phyloP scores from a whole-genome alignment of 2,888 invertebrate species.

The Melanotus villosus region DNA sequence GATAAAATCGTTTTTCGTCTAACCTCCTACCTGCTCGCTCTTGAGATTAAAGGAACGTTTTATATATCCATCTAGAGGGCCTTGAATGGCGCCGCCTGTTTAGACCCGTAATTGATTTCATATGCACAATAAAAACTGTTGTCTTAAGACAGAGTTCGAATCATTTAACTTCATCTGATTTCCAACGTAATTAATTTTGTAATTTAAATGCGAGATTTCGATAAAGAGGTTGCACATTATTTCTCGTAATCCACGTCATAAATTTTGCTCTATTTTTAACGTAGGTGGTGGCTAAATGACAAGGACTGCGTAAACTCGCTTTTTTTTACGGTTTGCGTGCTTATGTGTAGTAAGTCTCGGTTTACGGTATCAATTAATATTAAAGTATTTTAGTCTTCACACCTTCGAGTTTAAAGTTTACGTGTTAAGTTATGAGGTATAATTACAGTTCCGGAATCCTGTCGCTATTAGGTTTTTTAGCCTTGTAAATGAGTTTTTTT shows the following conservation, averaged over 20 bases:
- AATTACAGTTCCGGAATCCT: slow-evolving; percentile 45
- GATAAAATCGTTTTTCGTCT: slow-evolving; percentile 39
- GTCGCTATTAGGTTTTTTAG: slow-evolving; percentile 32
- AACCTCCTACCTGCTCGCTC: slow-evolving; percentile 53
- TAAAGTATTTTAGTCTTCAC: slow-evolving; percentile 35
- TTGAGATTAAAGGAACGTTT: slow-evolving; percentile 50
- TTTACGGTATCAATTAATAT: slow-evolving; percentile 28
- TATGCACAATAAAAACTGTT: slow-evolving; percentile 52
- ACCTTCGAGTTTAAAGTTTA: slow-evolving; percentile 36
- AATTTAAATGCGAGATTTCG: slow-evolving; percentile 25
- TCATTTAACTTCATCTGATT: slow-evolving; percentile 15
- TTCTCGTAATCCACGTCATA: slow-evolving; percentile 7
- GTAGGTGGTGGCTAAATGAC: slow-evolving; percentile 12
- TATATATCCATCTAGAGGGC: slow-evolving; percentile 57
- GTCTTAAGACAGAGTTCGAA: slow-evolving; percentile 42
- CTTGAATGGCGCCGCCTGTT: slow-evolving; percentile 61
- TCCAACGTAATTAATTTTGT: slow-evolving; percentile 26
- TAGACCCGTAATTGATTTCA: slow-evolving; percentile 59
- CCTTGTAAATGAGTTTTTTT: slow-evolving; percentile 32
- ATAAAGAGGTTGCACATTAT: slow-evolving; percentile 23
- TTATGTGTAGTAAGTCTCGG: slow-evolving; percentile 13
- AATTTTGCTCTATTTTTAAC: not conserved
- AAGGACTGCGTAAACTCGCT: slow-evolving; percentile 20
- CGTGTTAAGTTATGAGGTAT: slow-evolving; percentile 22
- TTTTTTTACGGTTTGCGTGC: slow-evolving; percentile 22